A percentile compares a stretch with the other conserved stretches of the same genome.
Evolutionary conservation across 2,113 vertebrate genomes (phyloP).

Genomic region (Vulpes ferrilata): DNA sequence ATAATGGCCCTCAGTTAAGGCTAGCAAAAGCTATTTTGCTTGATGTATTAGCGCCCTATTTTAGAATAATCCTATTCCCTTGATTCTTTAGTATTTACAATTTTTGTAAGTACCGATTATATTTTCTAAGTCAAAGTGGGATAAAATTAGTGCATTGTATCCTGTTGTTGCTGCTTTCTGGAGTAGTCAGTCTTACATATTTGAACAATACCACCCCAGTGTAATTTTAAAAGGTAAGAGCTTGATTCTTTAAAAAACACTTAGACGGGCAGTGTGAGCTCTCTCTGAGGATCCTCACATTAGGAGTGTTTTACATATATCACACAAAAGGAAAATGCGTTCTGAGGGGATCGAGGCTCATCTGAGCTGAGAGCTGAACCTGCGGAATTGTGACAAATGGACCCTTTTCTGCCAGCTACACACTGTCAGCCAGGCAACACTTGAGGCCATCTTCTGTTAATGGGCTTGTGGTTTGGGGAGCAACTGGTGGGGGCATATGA

Average conservation of each 20-base stretch:
- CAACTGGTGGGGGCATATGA: fast-evolving
- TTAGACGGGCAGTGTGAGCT: slow-evolving; percentile 85
- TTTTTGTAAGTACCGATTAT: slow-evolving; percentile 89
- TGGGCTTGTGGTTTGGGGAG: slow-evolving; percentile 12
- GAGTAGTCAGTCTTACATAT: slow-evolving; percentile 85
- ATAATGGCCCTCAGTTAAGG: slow-evolving; percentile 85
- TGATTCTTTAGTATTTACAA: slow-evolving; percentile 89
- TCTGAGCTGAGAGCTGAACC: slow-evolving; percentile 67
- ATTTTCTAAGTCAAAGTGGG: slow-evolving; percentile 89
- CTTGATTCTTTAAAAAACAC: slow-evolving; percentile 86
- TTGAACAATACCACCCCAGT: slow-evolving; percentile 87
- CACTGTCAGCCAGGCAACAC: slow-evolving; percentile 1
- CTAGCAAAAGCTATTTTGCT: slow-evolving; percentile 87
- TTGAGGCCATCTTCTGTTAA: slow-evolving; percentile 2
- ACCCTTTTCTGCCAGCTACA: slow-evolving; percentile 54
- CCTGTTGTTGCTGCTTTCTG: slow-evolving; percentile 84
- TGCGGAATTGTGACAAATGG: slow-evolving; percentile 72
- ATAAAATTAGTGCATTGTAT: slow-evolving; percentile 90
- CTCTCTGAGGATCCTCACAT: slow-evolving; percentile 82
- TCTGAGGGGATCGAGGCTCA: slow-evolving; percentile 61
- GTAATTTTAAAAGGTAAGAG: slow-evolving; percentile 89
- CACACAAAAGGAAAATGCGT: slow-evolving; percentile 83
- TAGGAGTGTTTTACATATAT: slow-evolving; percentile 83
- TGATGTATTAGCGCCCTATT: slow-evolving; percentile 87
- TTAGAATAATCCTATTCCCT: slow-evolving; percentile 87